Conservation (phyloP, 2,797 vertebrate species). For the Hylomyscus alleni region DNA sequence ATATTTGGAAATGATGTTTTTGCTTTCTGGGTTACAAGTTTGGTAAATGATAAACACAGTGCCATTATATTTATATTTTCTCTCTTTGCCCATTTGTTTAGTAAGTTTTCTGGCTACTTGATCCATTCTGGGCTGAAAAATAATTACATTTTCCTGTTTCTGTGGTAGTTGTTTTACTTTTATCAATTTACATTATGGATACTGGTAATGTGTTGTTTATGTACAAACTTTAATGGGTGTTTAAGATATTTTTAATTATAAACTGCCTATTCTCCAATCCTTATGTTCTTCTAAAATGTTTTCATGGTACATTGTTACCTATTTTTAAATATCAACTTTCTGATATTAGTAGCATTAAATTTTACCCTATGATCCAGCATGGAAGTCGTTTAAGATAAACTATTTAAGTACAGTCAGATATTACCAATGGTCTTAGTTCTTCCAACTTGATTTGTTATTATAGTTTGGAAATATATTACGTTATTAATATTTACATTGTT, state of each 20-base stretch:
- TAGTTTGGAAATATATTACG: constrained; percentile 15
- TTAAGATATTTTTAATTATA: background rate
- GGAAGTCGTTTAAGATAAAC: background rate
- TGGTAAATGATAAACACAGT: background rate
- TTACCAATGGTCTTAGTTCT: background rate
- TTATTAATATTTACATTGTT: background rate
- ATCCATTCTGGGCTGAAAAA: background rate
- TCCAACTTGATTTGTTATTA: background rate
- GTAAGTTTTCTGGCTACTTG: background rate
- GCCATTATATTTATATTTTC: background rate
- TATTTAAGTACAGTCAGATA: background rate
- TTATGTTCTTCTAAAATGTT: background rate
- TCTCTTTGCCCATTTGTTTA: constrained; percentile 12
- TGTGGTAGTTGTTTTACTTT: background rate
- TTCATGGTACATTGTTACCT: background rate
- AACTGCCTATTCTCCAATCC: background rate
- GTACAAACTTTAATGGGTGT: background rate
- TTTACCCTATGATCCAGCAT: background rate
- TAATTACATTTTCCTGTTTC: background rate
- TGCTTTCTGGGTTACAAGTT: background rate
- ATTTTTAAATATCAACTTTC: constrained; percentile 9
- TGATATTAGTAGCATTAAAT: background rate
- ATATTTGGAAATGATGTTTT: background rate
- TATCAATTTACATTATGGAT: background rate
- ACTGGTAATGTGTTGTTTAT: background rate